Conservation (phyloP, 2,113 vertebrate genomes). For the Scomber scombrus region DNA sequence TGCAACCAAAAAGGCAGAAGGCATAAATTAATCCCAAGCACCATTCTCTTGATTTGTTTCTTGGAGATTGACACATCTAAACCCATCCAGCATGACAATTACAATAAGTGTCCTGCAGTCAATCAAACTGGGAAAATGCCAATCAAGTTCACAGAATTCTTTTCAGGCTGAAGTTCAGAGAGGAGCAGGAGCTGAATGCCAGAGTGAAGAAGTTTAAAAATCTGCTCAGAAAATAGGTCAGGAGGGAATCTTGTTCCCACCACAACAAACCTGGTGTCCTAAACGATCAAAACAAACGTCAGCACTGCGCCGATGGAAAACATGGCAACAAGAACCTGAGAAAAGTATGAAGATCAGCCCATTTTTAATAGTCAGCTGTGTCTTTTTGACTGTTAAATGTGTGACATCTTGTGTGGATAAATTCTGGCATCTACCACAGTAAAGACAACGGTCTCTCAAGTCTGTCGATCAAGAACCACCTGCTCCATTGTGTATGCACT, state of each 20-base stretch:
- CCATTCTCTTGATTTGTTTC: constrained; percentile 42
- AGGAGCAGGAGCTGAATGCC: constrained; percentile 53
- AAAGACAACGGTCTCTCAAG: neutral
- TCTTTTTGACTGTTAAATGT: constrained; percentile 6
- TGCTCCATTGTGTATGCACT: neutral
- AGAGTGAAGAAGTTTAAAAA: constrained; percentile 52
- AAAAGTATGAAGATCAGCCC: neutral
- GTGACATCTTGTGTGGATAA: neutral
- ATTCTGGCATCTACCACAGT: constrained; percentile 1
- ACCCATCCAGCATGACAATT: constrained; percentile 58
- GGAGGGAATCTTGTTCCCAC: constrained; percentile 51
- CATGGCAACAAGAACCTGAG: constrained; percentile 1
- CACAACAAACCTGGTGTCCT: constrained; percentile 48
- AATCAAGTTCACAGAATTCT: constrained; percentile 61
- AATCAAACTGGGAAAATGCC: constrained; percentile 57
- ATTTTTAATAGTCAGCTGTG: constrained; percentile 7
- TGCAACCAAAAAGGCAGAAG: constrained; percentile 21
- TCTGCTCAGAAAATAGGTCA: constrained; percentile 66
- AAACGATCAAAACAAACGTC: constrained; percentile 50
- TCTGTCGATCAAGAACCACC: neutral
- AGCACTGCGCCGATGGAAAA: constrained; percentile 12
- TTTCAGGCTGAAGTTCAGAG: constrained; percentile 53
- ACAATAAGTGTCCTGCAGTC: constrained; percentile 63
- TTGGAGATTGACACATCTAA: constrained; percentile 45
- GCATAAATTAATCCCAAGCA: constrained; percentile 26